Percentiles rank a stretch among this genome's conserved stretches.
These are phyloP conservation scores for Pedetes capensis DNA, from an alignment of 2,113 vertebrate genomes.

Conservation along the genomic window DNA sequence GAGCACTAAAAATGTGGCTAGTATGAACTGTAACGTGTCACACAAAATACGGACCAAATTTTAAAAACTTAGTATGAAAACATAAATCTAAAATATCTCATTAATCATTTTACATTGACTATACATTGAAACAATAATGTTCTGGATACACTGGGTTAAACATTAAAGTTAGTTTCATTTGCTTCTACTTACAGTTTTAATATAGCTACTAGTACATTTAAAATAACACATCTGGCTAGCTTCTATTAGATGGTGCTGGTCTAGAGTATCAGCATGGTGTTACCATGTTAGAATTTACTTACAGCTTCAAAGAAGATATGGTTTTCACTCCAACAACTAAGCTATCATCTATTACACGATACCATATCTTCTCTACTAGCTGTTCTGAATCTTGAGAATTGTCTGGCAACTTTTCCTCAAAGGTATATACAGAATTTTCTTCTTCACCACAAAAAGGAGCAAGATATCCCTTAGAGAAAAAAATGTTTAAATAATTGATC, in stretches of 20 bases:
- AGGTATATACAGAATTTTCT: constrained; percentile 80
- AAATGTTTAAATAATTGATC: constrained; percentile 37
- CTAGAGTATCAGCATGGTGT: neutral
- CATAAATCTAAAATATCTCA: neutral
- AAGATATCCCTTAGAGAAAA: constrained; percentile 88
- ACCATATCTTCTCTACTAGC: constrained; percentile 89
- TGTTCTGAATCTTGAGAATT: constrained; percentile 70
- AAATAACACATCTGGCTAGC: neutral
- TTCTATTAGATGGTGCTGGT: neutral
- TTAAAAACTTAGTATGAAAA: neutral
- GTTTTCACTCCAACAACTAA: constrained; percentile 90
- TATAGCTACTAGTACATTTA: neutral
- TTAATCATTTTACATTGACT: neutral
- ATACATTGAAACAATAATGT: neutral
- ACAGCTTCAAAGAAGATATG: constrained; percentile 83
- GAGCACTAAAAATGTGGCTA: neutral
- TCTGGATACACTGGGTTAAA: neutral
- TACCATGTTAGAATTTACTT: constrained; percentile 77
- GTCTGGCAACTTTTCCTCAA: constrained; percentile 69
- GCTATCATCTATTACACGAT: constrained; percentile 86
- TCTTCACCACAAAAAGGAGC: constrained; percentile 90
- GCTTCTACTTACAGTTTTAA: constrained; percentile 14
- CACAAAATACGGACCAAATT: neutral
- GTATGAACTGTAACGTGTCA: neutral
- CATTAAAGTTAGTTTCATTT: neutral